These are phyloP conservation scores for Drosophila niveifrons DNA, from an alignment of 2,888 invertebrate genomes.

Conservation along the genomic window DNA sequence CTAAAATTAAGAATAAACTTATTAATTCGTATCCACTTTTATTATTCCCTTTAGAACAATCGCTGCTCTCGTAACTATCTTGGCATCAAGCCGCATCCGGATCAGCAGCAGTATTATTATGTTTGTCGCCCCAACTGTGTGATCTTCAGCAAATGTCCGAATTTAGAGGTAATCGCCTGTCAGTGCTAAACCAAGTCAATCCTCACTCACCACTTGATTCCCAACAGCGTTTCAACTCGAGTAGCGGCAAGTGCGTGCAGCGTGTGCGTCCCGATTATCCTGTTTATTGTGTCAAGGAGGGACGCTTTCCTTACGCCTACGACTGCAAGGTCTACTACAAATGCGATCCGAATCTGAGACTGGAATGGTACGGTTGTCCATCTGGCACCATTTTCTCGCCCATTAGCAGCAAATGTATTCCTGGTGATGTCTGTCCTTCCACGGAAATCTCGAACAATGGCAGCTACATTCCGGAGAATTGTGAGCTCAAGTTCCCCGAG, in stretches of 20 bases:
- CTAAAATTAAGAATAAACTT: no score
- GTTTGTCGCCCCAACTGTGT: slow-evolving; percentile 84
- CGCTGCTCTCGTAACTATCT: slow-evolving; percentile 83
- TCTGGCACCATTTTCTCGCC: slow-evolving; percentile 79
- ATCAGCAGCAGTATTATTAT: slow-evolving; percentile 85
- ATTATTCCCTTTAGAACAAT: slow-evolving; percentile 63
- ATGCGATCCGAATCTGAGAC: slow-evolving; percentile 76
- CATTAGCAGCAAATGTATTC: slow-evolving; percentile 76
- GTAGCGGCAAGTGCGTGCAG: slow-evolving; percentile 72
- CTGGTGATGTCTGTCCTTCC: slow-evolving; percentile 75
- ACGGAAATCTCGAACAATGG: slow-evolving; percentile 78
- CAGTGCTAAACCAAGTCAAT: not conserved
- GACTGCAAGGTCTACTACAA: slow-evolving; percentile 83
- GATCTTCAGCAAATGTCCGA: slow-evolving; percentile 84
- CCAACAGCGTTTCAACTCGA: slow-evolving; percentile 73
- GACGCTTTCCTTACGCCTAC: slow-evolving; percentile 84
- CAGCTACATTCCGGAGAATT: slow-evolving; percentile 75
- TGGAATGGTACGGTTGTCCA: slow-evolving; percentile 82
- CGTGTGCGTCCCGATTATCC: slow-evolving; percentile 67
- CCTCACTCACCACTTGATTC: slow-evolving; percentile 26
- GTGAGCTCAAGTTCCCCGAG: slow-evolving; percentile 82
- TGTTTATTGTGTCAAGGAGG: slow-evolving; percentile 71
- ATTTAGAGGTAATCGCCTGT: slow-evolving; percentile 70
- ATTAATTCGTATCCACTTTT: no score
- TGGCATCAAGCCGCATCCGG: slow-evolving; percentile 84